Conservation (phyloP, 64 coral and sea anemone species). For the Stichodactyla helianthus region DNA sequence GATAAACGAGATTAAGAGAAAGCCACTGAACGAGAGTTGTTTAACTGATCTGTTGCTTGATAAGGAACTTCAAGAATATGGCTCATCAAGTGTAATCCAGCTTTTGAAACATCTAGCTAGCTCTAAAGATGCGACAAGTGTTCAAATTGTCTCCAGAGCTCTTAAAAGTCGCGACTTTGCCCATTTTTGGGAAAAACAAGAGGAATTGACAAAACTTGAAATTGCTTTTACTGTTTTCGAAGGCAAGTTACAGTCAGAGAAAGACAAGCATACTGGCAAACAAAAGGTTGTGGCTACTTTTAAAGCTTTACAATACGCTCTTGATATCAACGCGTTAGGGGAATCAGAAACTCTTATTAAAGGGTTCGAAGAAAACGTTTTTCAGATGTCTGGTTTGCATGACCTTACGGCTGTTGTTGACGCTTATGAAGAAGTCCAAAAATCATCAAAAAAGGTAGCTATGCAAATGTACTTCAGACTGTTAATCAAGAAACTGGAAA, state of each 20-base stretch:
- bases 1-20: not conserved
- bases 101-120: not conserved
- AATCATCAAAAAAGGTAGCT: not conserved
- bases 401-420: not conserved
- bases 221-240: not conserved
- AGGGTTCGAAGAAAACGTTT: not conserved
- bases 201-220: not conserved
- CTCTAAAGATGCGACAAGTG: not conserved
- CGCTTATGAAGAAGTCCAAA: not conserved
- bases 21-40: not conserved
- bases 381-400: too few species aligned
- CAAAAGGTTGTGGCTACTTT: not conserved
- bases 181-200: not conserved
- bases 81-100: not conserved
- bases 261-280: not conserved
- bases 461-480: not conserved
- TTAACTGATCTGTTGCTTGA: not conserved
- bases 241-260: not conserved
- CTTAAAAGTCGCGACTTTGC: not conserved
- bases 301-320: not conserved
- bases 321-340: not conserved
- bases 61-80: not conserved
- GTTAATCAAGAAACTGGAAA: not conserved
- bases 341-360: not conserved
- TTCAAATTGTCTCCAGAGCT: not conserved